Percentiles rank a stretch among this genome's conserved stretches.
These are phyloP conservation scores for Channallabes apus DNA, from an alignment of 2,797 vertebrate genomes.

Conservation along the genomic window DNA sequence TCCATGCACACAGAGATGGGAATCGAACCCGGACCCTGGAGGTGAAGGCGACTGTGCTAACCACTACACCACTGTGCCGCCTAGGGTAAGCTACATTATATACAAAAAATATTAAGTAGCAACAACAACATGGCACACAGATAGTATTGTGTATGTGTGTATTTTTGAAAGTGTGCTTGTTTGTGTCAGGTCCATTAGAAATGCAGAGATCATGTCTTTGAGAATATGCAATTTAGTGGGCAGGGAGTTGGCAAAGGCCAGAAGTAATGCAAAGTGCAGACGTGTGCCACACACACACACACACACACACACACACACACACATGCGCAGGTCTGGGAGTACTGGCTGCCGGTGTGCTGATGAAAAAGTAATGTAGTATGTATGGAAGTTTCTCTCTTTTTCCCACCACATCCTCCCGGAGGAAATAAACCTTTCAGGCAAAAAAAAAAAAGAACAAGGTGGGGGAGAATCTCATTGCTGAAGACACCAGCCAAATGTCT, in stretches of 20 bases:
- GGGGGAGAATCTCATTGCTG: constrained; percentile 27
- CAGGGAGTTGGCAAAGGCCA: constrained; percentile 70
- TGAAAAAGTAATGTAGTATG: constrained; percentile 82
- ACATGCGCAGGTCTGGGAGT: constrained; percentile 62
- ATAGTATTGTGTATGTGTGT: constrained; percentile 14
- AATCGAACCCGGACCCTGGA: too few species aligned
- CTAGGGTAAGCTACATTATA: neutral
- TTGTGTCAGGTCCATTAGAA: constrained; percentile 39
- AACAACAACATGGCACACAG: neutral
- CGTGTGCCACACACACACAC: constrained; percentile 37
- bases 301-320: constrained; percentile 54
- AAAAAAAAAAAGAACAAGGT: constrained; percentile 10
- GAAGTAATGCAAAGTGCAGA: constrained; percentile 57
- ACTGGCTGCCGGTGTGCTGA: constrained; percentile 70
- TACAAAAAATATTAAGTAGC: constrained; percentile 43
- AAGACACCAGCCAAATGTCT: constrained; percentile 38
- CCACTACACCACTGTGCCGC: too few species aligned
- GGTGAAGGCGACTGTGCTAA: too few species aligned
- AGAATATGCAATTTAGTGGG: constrained; percentile 69
- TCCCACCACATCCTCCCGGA: constrained; percentile 49
- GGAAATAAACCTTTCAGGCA: constrained; percentile 49
- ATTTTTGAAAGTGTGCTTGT: constrained; percentile 26
- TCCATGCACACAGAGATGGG: too few species aligned
- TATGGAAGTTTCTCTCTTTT: constrained; percentile 68
- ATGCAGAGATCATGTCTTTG: constrained; percentile 54